Evolutionary conservation across 2,797 vertebrate species (phyloP).

Genomic region (Pantherophis vulpinus): DNA sequence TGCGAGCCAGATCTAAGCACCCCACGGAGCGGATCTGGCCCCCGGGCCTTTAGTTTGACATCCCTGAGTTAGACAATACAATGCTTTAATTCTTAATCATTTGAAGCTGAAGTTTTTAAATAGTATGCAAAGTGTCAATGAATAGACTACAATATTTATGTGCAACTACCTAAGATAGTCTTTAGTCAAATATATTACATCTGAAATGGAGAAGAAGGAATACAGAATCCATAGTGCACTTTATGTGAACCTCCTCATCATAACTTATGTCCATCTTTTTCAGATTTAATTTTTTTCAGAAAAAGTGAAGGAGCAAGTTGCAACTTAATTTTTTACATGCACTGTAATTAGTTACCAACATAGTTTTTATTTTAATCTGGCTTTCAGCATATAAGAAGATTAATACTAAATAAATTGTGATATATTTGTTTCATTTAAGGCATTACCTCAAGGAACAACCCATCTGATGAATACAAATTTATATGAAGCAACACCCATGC

Average conservation of each 20-base stretch:
- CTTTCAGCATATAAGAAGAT: neutral
- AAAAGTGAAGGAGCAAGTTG: neutral
- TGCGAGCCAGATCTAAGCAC: too few species aligned
- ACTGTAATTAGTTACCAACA: neutral
- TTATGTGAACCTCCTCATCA: neutral
- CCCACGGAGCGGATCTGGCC: too few species aligned
- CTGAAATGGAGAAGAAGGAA: neutral
- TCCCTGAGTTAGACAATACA: neutral
- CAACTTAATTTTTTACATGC: neutral
- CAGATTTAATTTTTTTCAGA: neutral
- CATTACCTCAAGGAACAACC: neutral
- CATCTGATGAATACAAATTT: neutral
- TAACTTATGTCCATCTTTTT: neutral
- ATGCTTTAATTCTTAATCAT: neutral
- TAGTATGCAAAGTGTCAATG: neutral
- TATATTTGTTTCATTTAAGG: neutral
- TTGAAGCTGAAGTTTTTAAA: neutral
- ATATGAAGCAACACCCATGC: slow-evolving; percentile 61
- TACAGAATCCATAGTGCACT: neutral
- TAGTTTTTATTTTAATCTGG: neutral
- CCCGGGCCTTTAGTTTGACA: too few species aligned
- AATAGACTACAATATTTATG: neutral
- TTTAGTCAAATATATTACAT: neutral
- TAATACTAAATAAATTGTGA: neutral
- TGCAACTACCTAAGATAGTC: neutral